phyloP scores from a whole-genome alignment of 2,888 invertebrate species.

The Rugalucina vietnamica region DNA sequence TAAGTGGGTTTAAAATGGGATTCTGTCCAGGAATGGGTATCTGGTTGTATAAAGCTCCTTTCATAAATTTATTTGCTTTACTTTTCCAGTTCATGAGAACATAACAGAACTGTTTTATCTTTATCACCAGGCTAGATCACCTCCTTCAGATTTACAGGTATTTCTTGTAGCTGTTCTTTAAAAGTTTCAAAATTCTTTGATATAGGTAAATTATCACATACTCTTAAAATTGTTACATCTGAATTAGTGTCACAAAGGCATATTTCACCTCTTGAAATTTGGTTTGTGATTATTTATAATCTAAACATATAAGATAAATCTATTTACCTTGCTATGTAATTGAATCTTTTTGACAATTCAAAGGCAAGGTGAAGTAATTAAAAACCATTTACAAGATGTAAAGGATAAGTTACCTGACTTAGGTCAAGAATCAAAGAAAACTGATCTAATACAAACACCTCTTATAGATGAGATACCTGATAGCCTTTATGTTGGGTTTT shows the following conservation, averaged over 20 bases:
- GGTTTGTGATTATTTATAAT: constrained; percentile 11
- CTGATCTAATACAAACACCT: constrained; percentile 8
- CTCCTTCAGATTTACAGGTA: no score
- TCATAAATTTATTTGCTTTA: no score
- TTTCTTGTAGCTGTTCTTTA: no score
- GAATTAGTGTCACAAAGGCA: background rate
- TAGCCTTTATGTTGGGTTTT: background rate
- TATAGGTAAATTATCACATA: no score
- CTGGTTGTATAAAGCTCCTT: no score
- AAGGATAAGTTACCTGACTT: background rate
- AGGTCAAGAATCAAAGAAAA: background rate
- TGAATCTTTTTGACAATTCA: background rate
- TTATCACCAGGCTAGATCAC: no score
- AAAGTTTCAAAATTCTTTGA: no score
- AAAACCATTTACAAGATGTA: background rate
- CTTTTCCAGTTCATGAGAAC: no score
- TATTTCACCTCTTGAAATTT: background rate
- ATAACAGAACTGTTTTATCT: no score
- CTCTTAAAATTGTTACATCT: no score
- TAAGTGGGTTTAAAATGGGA: no score
- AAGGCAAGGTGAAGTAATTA: background rate
- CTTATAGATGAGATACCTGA: background rate
- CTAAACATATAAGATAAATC: background rate
- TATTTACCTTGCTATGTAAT: background rate
- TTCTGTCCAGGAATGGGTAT: no score